Evolutionary conservation across 2,888 invertebrate species (phyloP), one percentile per base, ranked within the genome.

Genomic region (Ophion ellenae): DNA sequence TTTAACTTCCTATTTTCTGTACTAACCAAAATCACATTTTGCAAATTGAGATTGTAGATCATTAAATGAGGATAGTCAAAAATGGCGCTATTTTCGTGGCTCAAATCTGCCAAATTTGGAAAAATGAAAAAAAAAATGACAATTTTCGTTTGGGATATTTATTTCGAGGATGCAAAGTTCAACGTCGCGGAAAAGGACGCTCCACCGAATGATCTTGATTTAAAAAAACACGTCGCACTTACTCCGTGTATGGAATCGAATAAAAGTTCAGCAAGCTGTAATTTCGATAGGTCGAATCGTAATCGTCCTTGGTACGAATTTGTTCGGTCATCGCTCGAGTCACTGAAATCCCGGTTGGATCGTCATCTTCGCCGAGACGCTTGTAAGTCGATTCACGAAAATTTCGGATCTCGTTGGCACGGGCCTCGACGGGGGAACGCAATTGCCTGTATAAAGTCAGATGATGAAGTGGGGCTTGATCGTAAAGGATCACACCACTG

Each of bases 301-400:
- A 87, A 17, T 87, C 75, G 24, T 87, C 83, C 40, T 88, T 88
- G 9, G 85, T 40, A 61, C 87, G 77, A 77, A 91, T 88, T 75
- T 91, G 89, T 36, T 89, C 81, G 17, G 91, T 74, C 89, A 89
- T 89, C 7, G 87, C 87, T 0, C 84, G 88, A 0, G 91, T 91
- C 63, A 90, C 91, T 0, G 92, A 89, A 69, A 90, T 83, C 70
- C 90, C 85, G 10, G 40, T 88, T 24, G 85, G 87, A 5, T 70
- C 67, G 6, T 71, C 82, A 5, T 85, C 67, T 0, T 81, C 53
- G 0, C 92, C 92, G 1, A 92, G 75, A 83, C 89, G 88, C 32
- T 73, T 84, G 71, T 91, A 91, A 1, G 91, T 87, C 5, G 92
- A 88, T 47, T 57, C 61, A 5, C 87, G 87, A 28, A 90, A 87